phyloP scores from a whole-genome alignment of 2,113 vertebrate species.

The Siniperca knerii region DNA sequence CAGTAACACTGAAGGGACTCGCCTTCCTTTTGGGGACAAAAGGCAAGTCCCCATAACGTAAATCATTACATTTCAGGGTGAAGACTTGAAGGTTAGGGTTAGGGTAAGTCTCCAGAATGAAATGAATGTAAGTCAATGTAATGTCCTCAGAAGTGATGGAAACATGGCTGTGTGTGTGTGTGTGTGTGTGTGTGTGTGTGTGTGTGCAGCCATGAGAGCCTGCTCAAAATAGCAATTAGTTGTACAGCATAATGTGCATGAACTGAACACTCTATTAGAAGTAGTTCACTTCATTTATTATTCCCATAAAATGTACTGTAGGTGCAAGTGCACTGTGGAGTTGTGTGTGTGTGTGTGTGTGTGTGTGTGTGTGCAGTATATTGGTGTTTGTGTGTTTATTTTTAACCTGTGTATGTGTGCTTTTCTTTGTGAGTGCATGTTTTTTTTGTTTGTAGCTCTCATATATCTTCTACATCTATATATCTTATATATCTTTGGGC shows the following conservation, averaged over 20 bases:
- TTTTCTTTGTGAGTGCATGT: neutral
- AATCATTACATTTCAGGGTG: too few species aligned
- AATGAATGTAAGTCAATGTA: too few species aligned
- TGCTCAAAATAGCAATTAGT: conserved; percentile 28
- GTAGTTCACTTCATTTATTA: conserved; percentile 32
- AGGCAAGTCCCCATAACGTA: too few species aligned
- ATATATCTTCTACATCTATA: neutral
- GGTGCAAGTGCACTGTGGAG: conserved; percentile 4
- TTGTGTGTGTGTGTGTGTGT: neutral
- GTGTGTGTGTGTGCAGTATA: neutral
- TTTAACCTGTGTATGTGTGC: neutral
- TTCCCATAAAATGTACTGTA: conserved; percentile 23
- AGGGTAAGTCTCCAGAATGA: too few species aligned
- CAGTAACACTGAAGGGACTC: too few species aligned
- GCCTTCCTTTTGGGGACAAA: too few species aligned
- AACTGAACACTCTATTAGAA: conserved; percentile 44
- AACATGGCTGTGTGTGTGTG: neutral
- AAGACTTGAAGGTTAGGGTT: too few species aligned
- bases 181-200: neutral
- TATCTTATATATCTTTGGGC: conserved; percentile 45
- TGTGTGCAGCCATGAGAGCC: neutral
- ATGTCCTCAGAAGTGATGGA: too few species aligned
- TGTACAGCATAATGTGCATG: conserved; percentile 1
- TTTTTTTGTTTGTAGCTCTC: conserved; percentile 21
- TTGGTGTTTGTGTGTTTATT: neutral